Percentiles rank a stretch among this genome's conserved stretches.
Conservation (phyloP, 2,888 invertebrate species). For the Leucozona laternaria region DNA sequence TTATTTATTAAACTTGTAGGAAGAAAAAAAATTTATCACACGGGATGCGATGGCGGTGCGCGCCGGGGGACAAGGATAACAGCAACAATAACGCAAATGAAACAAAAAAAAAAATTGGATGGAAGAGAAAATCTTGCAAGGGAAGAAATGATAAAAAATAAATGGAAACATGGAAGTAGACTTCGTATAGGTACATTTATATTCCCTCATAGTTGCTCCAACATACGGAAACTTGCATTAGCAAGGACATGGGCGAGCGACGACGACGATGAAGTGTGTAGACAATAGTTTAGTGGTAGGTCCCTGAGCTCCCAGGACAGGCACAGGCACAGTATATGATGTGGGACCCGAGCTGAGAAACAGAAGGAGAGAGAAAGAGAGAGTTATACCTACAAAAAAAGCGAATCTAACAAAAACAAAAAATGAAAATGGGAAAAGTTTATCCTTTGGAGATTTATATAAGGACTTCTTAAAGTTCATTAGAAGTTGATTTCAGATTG, state of each 20-base stretch:
- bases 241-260: constrained; percentile 8
- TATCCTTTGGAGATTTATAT: constrained; percentile 73
- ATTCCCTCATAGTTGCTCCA: constrained; percentile 1
- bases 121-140: constrained; percentile 38
- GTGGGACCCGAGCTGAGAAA: background rate
- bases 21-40: constrained; percentile 11
- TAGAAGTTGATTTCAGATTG: constrained; percentile 73
- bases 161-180: constrained; percentile 53
- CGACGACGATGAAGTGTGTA: constrained; percentile 55
- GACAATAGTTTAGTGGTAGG: constrained; percentile 64
- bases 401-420: background rate
- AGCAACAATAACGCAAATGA: constrained; percentile 3
- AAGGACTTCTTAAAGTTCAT: constrained; percentile 75
- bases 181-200: constrained; percentile 14
- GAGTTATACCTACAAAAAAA: background rate
- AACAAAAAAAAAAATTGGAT: constrained; percentile 2
- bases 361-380: background rate
- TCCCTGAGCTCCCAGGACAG: constrained; percentile 18
- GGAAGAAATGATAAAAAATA: constrained; percentile 49
- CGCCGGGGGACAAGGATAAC: background rate
- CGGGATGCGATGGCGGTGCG: background rate
- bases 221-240: constrained; percentile 70
- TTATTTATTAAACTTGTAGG: constrained; percentile 68
- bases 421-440: constrained; percentile 69
- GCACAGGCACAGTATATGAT: too few relatives aligned